These are phyloP conservation scores for Perccottus glenii DNA, from an alignment of 2,113 vertebrate species.

Conservation along the genomic window DNA sequence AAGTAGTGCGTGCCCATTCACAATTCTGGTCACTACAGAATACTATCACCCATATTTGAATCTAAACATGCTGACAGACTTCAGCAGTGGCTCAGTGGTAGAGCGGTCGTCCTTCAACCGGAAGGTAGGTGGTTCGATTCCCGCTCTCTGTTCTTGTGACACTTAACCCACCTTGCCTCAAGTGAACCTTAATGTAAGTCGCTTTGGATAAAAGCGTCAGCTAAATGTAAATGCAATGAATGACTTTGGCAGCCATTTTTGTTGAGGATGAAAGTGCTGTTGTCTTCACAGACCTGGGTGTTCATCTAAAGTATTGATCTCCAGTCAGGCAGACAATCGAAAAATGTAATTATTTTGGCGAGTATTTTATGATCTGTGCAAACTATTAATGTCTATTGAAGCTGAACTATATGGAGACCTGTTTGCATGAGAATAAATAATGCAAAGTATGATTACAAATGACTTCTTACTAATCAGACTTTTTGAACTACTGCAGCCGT, in stretches of 20 bases:
- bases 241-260: slow-evolving; percentile 14
- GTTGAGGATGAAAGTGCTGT: slow-evolving; percentile 19
- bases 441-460: slow-evolving; percentile 2
- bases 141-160: no score
- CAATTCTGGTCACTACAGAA: no score
- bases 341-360: slow-evolving; percentile 2
- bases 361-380: not conserved
- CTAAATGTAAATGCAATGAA: no score
- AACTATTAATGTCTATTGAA: not conserved
- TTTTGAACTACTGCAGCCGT: not conserved
- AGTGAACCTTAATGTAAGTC: no score
- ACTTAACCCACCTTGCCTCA: no score
- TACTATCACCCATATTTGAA: slow-evolving; percentile 14
- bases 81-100: no score
- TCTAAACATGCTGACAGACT: no score
- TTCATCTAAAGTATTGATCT: slow-evolving; percentile 47
- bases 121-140: no score
- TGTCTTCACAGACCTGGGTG: not conserved
- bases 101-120: no score
- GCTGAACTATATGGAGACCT: not conserved
- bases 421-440: not conserved
- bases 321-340: slow-evolving; percentile 13
- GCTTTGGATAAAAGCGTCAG: no score
- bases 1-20: not conserved
- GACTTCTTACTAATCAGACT: not conserved